Percentiles rank a stretch among this genome's conserved stretches.
phyloP scores from a whole-genome alignment of 2,888 invertebrate genomes.

The Notodonta ziczac region DNA sequence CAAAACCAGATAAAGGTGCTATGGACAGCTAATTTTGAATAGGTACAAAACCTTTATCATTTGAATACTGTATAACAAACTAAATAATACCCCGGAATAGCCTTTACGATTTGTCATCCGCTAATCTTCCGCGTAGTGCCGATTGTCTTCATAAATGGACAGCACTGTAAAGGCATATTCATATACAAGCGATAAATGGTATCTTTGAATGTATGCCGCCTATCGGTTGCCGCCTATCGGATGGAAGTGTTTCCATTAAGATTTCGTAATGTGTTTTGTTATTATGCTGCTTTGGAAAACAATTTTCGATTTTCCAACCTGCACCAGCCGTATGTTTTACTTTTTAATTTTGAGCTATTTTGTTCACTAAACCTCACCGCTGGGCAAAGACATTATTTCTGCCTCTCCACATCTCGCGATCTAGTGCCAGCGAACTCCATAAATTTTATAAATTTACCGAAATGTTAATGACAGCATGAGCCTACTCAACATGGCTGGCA shows the following conservation, averaged over 20 bases:
- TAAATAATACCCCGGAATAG: conserved; percentile 22
- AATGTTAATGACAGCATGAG: no score
- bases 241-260: not conserved
- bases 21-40: not conserved
- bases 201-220: not conserved
- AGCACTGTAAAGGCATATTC: conserved; percentile 7
- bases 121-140: conserved; percentile 38
- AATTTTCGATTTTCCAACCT: no score
- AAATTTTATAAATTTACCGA: no score
- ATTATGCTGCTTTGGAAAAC: no score
- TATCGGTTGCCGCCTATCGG: not conserved
- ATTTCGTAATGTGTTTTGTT: not conserved
- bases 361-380: no score
- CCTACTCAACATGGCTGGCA: not conserved
- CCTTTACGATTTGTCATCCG: conserved; percentile 29
- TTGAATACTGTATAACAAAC: not conserved
- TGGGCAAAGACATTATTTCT: no score
- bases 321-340: no score
- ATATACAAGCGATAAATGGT: not conserved
- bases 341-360: no score
- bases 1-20: not conserved
- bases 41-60: not conserved
- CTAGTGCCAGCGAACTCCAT: no score
- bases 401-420: no score
- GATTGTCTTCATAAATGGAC: conserved; percentile 34